These are phyloP conservation scores for Sciurus vulgaris DNA, from an alignment of 2,797 vertebrate species.

Conservation along the genomic window DNA sequence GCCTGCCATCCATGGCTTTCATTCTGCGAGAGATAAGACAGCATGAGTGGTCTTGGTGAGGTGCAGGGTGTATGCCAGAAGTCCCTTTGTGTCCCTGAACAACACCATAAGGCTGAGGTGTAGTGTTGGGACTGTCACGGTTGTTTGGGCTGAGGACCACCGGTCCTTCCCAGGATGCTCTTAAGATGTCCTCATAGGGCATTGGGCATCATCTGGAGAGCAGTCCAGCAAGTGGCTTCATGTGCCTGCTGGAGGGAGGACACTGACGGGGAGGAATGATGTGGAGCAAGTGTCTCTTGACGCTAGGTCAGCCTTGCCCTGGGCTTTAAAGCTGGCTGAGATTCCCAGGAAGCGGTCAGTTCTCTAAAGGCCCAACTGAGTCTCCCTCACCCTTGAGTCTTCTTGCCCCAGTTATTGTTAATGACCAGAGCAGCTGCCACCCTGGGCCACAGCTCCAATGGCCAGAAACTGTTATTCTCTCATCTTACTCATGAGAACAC, in stretches of 20 bases:
- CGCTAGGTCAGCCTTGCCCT: background rate
- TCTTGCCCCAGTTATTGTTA: background rate
- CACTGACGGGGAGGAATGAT: fast-evolving
- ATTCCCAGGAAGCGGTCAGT: background rate
- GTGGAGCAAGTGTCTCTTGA: background rate
- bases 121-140: background rate
- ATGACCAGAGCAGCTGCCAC: background rate
- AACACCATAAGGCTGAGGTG: background rate
- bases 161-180: background rate
- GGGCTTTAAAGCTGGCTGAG: background rate
- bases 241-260: background rate
- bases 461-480: background rate
- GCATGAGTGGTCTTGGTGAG: background rate
- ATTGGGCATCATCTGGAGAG: background rate
- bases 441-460: background rate
- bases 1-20: background rate
- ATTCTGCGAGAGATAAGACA: background rate
- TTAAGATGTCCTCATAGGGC: background rate
- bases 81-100: background rate
- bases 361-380: background rate
- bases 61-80: background rate
- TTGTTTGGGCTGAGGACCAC: background rate
- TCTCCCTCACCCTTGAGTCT: background rate
- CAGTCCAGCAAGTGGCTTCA: background rate
- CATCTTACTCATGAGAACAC: background rate